Conservation (phyloP, 2,113 vertebrate genomes). For the Lophura nycthemera region DNA sequence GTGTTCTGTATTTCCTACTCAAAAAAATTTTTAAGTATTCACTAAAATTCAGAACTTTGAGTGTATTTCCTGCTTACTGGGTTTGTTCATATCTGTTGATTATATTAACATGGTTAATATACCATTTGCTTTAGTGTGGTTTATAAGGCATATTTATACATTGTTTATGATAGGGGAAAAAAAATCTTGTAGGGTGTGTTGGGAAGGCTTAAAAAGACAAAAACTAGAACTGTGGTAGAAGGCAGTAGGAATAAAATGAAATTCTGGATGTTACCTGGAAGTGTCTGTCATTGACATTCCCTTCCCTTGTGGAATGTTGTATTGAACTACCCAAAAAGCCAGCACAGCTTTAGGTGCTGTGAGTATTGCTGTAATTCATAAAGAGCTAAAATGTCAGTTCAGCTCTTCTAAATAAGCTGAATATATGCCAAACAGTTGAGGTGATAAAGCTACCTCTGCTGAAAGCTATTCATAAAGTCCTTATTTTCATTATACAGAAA, state of each 20-base stretch:
- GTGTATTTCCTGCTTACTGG: not conserved
- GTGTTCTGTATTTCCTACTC: not conserved
- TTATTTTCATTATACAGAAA: not conserved
- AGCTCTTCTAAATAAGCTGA: not conserved
- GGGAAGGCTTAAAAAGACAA: not conserved
- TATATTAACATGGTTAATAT: not conserved
- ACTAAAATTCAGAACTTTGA: not conserved
- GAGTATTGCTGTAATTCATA: not conserved
- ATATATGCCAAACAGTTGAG: not conserved
- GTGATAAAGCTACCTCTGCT: not conserved
- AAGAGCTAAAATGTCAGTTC: not conserved
- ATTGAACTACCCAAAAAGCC: not conserved
- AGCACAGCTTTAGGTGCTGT: not conserved
- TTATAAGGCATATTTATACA: rapidly evolving
- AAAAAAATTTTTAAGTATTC: not conserved
- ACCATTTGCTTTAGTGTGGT: not conserved
- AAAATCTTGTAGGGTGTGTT: not conserved
- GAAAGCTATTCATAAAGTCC: not conserved
- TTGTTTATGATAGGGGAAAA: not conserved
- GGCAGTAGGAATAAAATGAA: no score
- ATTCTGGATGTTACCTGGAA: not conserved
- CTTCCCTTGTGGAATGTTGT: not conserved
- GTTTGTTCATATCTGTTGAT: not conserved
- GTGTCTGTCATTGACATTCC: not conserved
- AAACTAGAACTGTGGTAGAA: not conserved